Evolutionary conservation across 2,113 vertebrate species (phyloP).

Genomic region (Datnioides undecimradiatus): DNA sequence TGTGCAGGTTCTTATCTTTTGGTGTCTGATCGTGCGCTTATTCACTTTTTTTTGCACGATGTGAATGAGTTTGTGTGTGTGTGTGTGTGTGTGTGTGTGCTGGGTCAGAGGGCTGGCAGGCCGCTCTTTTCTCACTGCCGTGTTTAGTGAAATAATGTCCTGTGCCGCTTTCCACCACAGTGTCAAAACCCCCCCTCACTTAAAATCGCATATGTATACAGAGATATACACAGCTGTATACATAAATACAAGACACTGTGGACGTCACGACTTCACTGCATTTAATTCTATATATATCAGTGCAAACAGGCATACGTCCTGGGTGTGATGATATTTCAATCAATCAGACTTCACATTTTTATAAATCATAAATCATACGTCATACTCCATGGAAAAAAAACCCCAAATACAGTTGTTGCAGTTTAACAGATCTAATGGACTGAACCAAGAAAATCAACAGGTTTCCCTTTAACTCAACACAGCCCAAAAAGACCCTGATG

Average conservation of each 20-base stretch:
- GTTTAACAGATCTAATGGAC: background rate
- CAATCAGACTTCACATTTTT: background rate
- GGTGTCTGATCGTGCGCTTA: conserved; percentile 24
- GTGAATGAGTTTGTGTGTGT: conserved; percentile 34
- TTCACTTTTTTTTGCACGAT: conserved; percentile 20
- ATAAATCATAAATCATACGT: background rate
- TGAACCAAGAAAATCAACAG: conserved; percentile 64
- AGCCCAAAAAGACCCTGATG: background rate
- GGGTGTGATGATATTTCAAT: background rate
- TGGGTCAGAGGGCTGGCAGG: conserved; percentile 35
- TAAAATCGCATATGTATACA: background rate
- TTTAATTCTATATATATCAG: background rate
- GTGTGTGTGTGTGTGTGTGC: background rate
- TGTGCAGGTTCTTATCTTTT: conserved; percentile 50
- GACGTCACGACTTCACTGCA: background rate
- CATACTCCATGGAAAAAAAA: background rate
- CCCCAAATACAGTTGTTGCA: background rate
- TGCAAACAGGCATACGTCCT: background rate
- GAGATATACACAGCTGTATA: background rate
- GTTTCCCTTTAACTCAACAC: conserved; percentile 47
- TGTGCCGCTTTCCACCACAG: conserved; percentile 48
- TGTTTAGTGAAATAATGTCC: conserved; percentile 57
- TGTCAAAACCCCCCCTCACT: conserved; percentile 35
- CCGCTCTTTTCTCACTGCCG: conserved; percentile 59
- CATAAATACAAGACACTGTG: background rate